Conservation (phyloP, 2,113 vertebrate genomes). For the Reinhardtius hippoglossoides region DNA sequence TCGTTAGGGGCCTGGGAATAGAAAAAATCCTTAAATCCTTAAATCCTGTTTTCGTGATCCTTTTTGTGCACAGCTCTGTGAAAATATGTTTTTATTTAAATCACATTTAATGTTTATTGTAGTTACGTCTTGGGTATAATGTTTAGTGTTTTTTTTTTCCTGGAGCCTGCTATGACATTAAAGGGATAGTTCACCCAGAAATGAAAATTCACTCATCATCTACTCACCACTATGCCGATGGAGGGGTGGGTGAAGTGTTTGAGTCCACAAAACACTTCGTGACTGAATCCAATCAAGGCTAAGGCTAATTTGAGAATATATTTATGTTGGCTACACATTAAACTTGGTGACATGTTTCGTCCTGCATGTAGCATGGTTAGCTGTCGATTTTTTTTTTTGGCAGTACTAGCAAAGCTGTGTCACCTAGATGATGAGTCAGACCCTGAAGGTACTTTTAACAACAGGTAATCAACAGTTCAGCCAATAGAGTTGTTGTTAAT, state of each 20-base stretch:
- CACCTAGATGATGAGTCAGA: not conserved
- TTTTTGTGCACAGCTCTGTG: not conserved
- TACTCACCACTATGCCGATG: no score
- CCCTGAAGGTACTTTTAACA: not conserved
- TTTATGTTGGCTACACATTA: not conserved
- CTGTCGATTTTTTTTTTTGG: no score
- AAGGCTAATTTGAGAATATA: no score
- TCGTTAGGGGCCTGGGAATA: not conserved
- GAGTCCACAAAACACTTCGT: no score
- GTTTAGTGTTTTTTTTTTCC: no score
- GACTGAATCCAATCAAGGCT: no score
- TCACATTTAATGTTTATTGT: no score
- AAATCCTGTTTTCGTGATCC: not conserved
- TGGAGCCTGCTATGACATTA: not conserved
- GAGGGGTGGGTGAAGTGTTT: no score
- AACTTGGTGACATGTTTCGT: not conserved
- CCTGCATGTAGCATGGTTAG: not conserved
- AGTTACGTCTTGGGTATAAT: no score
- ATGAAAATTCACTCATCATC: no score
- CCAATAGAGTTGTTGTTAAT: not conserved
- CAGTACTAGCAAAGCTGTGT: constrained; percentile 4
- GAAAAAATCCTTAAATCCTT: not conserved
- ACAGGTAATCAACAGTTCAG: not conserved
- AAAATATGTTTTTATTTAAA: no score
- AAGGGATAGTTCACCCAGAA: no score